A percentile compares a stretch with the other conserved stretches of the same genome.
Conservation (phyloP, 2,797 vertebrate genomes). For the Podarcis lilfordi region DNA sequence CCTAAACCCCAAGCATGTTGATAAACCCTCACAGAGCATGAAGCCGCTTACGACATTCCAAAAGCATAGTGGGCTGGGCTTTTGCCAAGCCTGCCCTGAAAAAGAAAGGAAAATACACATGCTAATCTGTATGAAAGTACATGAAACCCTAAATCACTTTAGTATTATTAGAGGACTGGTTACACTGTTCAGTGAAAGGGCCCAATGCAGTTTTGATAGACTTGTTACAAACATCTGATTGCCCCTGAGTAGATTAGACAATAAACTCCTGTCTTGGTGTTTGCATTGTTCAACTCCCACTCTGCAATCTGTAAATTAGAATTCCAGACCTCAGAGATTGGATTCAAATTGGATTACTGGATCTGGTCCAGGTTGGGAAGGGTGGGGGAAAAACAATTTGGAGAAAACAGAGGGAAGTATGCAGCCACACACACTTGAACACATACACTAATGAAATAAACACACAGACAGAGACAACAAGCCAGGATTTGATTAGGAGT, state of each 20-base stretch:
- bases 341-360: constrained; percentile 79
- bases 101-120: constrained; percentile 61
- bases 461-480: constrained; percentile 53
- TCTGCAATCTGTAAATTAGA: constrained; percentile 73
- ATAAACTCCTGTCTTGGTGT: constrained; percentile 61
- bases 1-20: not conserved
- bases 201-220: constrained; percentile 66
- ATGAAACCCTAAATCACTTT: constrained; percentile 58
- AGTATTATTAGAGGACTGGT: constrained; percentile 50
- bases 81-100: constrained; percentile 43
- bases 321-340: constrained; percentile 75
- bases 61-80: constrained; percentile 36
- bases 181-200: constrained; percentile 48
- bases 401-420: not conserved
- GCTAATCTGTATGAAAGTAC: constrained; percentile 55
- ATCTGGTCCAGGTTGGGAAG: constrained; percentile 61
- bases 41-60: constrained; percentile 7
- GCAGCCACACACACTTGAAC: not conserved
- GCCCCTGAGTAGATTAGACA: constrained; percentile 73
- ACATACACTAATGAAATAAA: constrained; percentile 34
- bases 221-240: constrained; percentile 69
- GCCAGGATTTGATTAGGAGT: constrained; percentile 67
- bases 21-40: not conserved
- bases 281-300: constrained; percentile 56
- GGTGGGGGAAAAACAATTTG: constrained; percentile 37